Percentiles rank a stretch among this genome's conserved stretches.
Conservation (phyloP, 2,113 vertebrate genomes). For the Pyxicephalus adspersus region DNA sequence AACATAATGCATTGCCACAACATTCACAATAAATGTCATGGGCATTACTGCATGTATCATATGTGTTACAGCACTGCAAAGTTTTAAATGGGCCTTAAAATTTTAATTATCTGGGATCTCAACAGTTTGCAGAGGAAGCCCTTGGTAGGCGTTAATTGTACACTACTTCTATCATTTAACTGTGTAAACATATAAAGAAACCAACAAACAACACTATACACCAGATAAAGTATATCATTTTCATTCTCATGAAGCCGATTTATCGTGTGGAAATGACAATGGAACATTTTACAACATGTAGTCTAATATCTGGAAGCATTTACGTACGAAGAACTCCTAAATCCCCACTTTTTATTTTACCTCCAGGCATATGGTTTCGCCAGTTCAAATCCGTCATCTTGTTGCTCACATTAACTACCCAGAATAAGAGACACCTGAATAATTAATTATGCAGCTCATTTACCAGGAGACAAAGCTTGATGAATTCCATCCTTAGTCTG, state of each 20-base stretch:
- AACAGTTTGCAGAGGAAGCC: too few species aligned
- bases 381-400: not conserved
- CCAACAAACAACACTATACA: too few species aligned
- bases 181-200: too few species aligned
- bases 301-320: conserved; percentile 14
- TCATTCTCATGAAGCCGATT: not conserved
- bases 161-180: too few species aligned
- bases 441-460: conserved; percentile 47
- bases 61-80: too few species aligned
- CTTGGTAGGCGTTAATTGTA: too few species aligned
- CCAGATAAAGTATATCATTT: not conserved
- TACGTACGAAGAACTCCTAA: not conserved
- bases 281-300: not conserved
- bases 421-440: conserved; percentile 31
- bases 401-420: conserved; percentile 11
- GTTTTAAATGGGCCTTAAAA: too few species aligned
- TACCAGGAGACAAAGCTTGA: conserved; percentile 35
- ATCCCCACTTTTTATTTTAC: conserved; percentile 28
- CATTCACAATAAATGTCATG: too few species aligned
- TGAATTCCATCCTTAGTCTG: conserved; percentile 17
- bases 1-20: too few species aligned
- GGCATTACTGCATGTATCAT: too few species aligned
- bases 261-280: conserved; percentile 6
- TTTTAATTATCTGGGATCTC: too few species aligned
- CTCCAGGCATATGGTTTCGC: not conserved